Evolutionary conservation across 2,113 vertebrate species (phyloP).

Genomic region (Loxodonta africana): DNA sequence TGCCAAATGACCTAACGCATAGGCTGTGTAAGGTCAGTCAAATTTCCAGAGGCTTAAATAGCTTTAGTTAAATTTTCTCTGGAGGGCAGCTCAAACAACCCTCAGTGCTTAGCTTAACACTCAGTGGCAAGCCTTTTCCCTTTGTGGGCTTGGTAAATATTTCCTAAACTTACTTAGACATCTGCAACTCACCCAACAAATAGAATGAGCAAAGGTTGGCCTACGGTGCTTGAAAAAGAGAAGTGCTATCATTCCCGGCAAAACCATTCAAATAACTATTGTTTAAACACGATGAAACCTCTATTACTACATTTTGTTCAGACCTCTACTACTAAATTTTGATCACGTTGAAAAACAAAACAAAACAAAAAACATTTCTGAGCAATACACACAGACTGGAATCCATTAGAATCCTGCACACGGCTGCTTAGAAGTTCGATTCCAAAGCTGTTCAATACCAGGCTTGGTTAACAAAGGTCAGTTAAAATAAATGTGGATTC

Average conservation of each 20-base stretch:
- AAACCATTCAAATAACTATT: not conserved
- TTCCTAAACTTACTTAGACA: conserved; percentile 46
- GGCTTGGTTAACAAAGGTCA: conserved; percentile 29
- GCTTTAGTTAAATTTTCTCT: conserved; percentile 42
- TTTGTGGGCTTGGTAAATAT: not conserved
- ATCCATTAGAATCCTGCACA: not conserved
- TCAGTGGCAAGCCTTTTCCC: not conserved
- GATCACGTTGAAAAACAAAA: not conserved
- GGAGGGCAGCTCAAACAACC: conserved; percentile 46
- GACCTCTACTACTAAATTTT: not conserved
- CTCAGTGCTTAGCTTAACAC: conserved; percentile 36
- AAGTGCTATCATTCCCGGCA: not conserved
- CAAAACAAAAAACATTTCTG: not conserved
- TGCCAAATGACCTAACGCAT: conserved; percentile 63
- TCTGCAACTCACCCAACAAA: conserved; percentile 55
- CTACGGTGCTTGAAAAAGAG: not conserved
- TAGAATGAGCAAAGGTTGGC: conserved; percentile 47
- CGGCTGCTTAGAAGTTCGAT: not conserved
- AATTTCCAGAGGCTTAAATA: conserved; percentile 70
- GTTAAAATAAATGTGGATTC: conserved; percentile 43
- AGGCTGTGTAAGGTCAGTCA: conserved; percentile 38
- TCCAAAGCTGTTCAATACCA: not conserved
- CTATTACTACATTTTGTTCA: conserved; percentile 45
- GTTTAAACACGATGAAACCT: not conserved
- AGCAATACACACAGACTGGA: not conserved